phyloP scores from a whole-genome alignment of 2,888 invertebrate genomes.

The Mesorhabditis spiculigera region DNA sequence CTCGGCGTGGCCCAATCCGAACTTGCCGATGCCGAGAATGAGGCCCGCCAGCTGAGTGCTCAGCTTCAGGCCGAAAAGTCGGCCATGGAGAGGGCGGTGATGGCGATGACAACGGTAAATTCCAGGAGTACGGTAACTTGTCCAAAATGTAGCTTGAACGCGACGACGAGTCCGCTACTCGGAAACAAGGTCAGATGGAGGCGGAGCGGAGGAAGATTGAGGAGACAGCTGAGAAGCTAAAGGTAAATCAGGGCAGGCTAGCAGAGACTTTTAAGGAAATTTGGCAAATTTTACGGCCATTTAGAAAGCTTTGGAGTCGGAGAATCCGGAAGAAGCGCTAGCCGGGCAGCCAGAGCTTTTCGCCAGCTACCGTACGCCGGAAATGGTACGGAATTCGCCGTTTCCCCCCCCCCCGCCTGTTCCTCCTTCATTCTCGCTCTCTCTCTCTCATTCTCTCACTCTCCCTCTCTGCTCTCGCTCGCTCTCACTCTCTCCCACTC shows the following conservation, averaged over 20 bases:
- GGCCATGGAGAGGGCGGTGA: conserved; percentile 27
- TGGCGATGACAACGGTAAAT: conserved; percentile 24
- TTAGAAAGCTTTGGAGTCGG: not conserved
- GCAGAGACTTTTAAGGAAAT: not conserved
- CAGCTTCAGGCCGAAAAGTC: conserved; percentile 22
- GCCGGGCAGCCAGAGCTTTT: conserved; percentile 20
- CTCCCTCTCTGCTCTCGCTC: no score
- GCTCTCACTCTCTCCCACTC: no score
- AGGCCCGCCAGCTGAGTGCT: conserved; percentile 13
- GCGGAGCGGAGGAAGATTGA: conserved; percentile 64
- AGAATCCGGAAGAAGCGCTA: conserved; percentile 12
- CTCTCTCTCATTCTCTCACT: no score
- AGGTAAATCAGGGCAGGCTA: not conserved
- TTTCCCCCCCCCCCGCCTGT: no score
- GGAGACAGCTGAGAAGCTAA: conserved; percentile 66
- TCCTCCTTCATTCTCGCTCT: no score
- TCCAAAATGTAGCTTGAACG: not conserved
- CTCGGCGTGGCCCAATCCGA: not conserved
- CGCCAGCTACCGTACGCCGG: not conserved
- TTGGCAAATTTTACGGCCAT: not conserved
- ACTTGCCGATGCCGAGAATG: conserved; percentile 8
- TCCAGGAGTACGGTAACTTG: not conserved
- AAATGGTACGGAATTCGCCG: not conserved
- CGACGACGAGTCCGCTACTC: not conserved
- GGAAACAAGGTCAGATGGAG: conserved; percentile 64